phyloP scores from a whole-genome alignment of 2,113 vertebrate genomes.

The Noturus placidus region DNA sequence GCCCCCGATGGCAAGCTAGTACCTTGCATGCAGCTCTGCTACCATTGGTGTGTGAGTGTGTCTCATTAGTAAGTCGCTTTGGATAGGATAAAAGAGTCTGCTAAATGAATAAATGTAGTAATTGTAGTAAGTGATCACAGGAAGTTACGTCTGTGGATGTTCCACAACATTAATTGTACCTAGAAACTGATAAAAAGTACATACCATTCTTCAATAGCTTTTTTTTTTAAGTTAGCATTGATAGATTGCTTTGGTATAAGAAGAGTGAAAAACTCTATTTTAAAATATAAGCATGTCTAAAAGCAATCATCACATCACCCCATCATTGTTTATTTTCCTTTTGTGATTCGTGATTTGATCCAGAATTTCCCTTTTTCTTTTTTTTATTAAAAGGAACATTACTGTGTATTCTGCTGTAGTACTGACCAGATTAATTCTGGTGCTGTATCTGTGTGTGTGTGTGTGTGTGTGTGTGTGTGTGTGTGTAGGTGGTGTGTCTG shows the following conservation, averaged over 20 bases:
- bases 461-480: conserved; percentile 45
- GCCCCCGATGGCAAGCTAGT: too few relatives aligned
- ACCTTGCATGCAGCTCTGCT: too few relatives aligned
- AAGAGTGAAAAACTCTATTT: neutral
- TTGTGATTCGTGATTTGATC: neutral
- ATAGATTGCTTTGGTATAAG: neutral
- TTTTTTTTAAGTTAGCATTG: neutral
- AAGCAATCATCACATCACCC: neutral
- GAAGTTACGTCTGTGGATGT: neutral
- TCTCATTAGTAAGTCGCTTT: too few relatives aligned
- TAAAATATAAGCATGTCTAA: too few relatives aligned
- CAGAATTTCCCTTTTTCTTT: neutral
- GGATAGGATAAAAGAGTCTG: too few relatives aligned
- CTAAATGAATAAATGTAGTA: too few relatives aligned
- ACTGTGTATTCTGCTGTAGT: neutral
- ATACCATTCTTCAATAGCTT: neutral
- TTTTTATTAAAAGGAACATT: neutral
- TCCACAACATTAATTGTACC: neutral
- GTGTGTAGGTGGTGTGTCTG: conserved; percentile 72
- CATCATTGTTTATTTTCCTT: neutral
- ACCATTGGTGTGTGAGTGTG: too few relatives aligned
- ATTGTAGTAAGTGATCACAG: neutral
- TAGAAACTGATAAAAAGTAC: neutral
- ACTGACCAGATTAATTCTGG: conserved; percentile 27
- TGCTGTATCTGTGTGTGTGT: conserved; percentile 62